These are phyloP conservation scores for Helleia helle DNA, from an alignment of 2,888 invertebrate species.

Conservation along the genomic window DNA sequence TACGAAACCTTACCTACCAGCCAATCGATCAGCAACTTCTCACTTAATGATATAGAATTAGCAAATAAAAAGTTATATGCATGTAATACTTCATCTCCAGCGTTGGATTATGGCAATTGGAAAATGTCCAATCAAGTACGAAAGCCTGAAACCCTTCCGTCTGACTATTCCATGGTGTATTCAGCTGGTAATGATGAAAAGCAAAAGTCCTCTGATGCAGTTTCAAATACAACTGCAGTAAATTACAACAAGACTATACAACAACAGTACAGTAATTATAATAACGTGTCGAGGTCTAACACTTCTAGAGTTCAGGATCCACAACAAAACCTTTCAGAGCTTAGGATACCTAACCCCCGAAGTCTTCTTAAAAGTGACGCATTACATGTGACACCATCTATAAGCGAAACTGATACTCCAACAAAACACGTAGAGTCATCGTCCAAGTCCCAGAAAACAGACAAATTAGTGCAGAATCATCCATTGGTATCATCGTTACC, in stretches of 20 bases:
- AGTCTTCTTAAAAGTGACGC: conserved; percentile 46
- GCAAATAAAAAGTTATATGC: conserved; percentile 60
- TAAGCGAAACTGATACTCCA: conserved; percentile 34
- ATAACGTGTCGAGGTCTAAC: conserved; percentile 39
- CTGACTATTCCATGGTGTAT: conserved; percentile 54
- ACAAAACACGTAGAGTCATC: conserved; percentile 42
- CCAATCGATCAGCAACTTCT: conserved; percentile 45
- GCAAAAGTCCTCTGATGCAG: conserved; percentile 37
- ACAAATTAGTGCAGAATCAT: conserved; percentile 52
- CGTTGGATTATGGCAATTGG: conserved; percentile 61
- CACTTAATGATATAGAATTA: conserved; percentile 57
- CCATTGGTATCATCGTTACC: conserved; percentile 47
- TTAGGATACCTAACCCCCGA: conserved; percentile 60
- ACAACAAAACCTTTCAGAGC: conserved; percentile 49
- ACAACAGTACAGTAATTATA: conserved; percentile 48
- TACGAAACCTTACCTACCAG: conserved; percentile 43
- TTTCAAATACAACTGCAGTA: conserved; percentile 30
- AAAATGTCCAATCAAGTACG: conserved; percentile 49
- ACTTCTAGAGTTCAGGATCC: conserved; percentile 44
- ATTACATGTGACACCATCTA: conserved; percentile 29
- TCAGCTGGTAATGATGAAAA: conserved; percentile 41
- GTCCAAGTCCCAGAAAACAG: conserved; percentile 48
- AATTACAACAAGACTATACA: conserved; percentile 55
- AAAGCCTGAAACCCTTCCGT: conserved; percentile 49
- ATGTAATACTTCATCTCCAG: conserved; percentile 39